These are phyloP conservation scores for Chaenogobius annularis DNA, from an alignment of 2,113 vertebrate species.

Conservation along the genomic window DNA sequence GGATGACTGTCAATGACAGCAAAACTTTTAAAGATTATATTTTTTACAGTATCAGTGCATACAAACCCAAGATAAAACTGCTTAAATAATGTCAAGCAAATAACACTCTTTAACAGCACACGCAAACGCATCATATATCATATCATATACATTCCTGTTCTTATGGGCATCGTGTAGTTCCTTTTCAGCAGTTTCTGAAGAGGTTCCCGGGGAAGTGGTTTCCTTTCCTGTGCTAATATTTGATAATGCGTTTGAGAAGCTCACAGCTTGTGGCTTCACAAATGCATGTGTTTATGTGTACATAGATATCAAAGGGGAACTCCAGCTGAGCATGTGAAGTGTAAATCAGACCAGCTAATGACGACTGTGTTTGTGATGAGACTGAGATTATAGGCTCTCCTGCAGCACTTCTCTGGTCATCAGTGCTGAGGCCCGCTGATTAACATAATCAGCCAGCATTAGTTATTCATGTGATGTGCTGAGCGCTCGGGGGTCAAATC, in stretches of 20 bases:
- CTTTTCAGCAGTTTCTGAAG: slow-evolving; percentile 36
- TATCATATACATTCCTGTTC: slow-evolving; percentile 6
- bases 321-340: slow-evolving; percentile 69
- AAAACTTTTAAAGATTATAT: neutral
- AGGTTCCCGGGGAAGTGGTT: slow-evolving; percentile 40
- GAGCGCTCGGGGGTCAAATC: slow-evolving; percentile 78
- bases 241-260: slow-evolving; percentile 66
- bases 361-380: slow-evolving; percentile 70
- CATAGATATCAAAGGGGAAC: slow-evolving; percentile 67
- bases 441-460: slow-evolving; percentile 81
- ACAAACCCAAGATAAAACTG: neutral
- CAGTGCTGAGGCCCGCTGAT: slow-evolving; percentile 70
- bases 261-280: slow-evolving; percentile 64
- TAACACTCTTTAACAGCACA: neutral
- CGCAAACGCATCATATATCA: neutral
- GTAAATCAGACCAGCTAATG: slow-evolving; percentile 72
- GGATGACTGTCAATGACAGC: neutral
- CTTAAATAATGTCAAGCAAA: neutral
- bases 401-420: slow-evolving; percentile 73
- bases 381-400: slow-evolving; percentile 72
- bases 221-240: slow-evolving; percentile 73
- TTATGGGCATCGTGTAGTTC: slow-evolving; percentile 31
- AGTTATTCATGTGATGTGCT: slow-evolving; percentile 81
- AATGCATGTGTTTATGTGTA: slow-evolving; percentile 69
- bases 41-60: neutral